These are phyloP conservation scores for Heliothis virescens DNA, from an alignment of 1,140 invertebrate species.

Conservation along the genomic window DNA sequence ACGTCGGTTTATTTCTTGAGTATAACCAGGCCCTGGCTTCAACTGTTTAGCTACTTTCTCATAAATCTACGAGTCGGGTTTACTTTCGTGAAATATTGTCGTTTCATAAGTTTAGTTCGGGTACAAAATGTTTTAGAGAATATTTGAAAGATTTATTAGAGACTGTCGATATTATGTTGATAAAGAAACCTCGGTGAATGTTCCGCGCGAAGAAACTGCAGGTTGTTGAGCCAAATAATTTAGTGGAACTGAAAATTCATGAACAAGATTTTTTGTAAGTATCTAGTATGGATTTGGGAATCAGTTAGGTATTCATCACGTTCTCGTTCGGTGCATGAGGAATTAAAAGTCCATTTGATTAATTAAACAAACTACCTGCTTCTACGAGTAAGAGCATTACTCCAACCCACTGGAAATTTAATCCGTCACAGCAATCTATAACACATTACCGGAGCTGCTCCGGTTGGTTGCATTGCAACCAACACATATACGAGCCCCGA, in stretches of 20 bases:
- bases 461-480: too few species aligned
- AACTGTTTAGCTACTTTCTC: conserved; percentile 21
- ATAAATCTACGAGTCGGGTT: conserved; percentile 33
- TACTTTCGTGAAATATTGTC: conserved; percentile 42
- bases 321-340: too few species aligned
- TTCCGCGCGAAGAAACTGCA: neutral
- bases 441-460: conserved; percentile 8
- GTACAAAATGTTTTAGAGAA: neutral
- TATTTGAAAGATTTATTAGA: conserved; percentile 17
- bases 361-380: conserved; percentile 14
- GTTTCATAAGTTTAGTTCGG: conserved; percentile 37
- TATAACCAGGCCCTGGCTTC: conserved; percentile 1
- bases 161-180: neutral
- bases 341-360: neutral
- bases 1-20: conserved; percentile 31
- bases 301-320: too few species aligned
- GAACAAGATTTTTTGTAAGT: too few species aligned
- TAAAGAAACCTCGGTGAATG: neutral
- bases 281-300: too few species aligned
- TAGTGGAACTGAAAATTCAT: too few species aligned
- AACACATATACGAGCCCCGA: conserved; percentile 19
- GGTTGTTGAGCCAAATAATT: neutral
- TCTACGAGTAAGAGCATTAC: neutral
- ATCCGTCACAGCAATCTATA: conserved; percentile 29
- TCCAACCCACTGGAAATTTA: conserved; percentile 4